Conservation (phyloP, 2,888 invertebrate species). For the Euphydryas editha region DNA sequence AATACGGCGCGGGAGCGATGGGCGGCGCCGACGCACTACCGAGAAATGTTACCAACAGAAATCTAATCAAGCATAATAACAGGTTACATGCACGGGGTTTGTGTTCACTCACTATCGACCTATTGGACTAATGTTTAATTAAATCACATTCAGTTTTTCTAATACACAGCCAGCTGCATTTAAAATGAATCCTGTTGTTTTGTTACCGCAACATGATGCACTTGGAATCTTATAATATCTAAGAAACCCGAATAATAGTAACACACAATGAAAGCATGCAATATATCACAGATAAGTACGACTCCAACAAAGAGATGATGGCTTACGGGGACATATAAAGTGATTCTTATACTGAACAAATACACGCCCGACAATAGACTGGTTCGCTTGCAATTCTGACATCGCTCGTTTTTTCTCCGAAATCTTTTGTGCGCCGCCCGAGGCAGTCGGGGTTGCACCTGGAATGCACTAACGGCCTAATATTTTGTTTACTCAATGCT, state of each 20-base stretch:
- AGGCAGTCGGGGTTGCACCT: slow-evolving; percentile 70
- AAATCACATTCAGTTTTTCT: slow-evolving; percentile 78
- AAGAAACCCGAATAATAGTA: slow-evolving; percentile 52
- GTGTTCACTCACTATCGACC: slow-evolving; percentile 78
- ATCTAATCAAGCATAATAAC: slow-evolving; percentile 84
- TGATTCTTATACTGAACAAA: slow-evolving; percentile 73
- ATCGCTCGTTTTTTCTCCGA: slow-evolving; percentile 71
- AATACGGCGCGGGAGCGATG: slow-evolving; percentile 81
- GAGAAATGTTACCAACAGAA: slow-evolving; percentile 83
- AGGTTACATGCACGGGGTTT: slow-evolving; percentile 79
- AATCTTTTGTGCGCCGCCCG: slow-evolving; percentile 77
- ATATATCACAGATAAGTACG: slow-evolving; percentile 76
- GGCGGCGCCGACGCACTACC: slow-evolving; percentile 80
- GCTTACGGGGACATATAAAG: slow-evolving; percentile 59
- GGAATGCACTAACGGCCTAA: slow-evolving; percentile 53
- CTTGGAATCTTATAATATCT: slow-evolving; percentile 52
- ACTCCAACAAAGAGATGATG: slow-evolving; percentile 58
- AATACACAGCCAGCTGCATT: slow-evolving; percentile 67
- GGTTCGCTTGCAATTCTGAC: slow-evolving; percentile 60
- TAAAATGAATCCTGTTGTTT: slow-evolving; percentile 37
- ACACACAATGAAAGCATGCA: slow-evolving; percentile 62
- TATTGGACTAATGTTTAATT: slow-evolving; percentile 79
- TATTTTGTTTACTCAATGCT: slow-evolving; percentile 71
- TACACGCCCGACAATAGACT: slow-evolving; percentile 62
- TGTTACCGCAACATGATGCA: slow-evolving; percentile 44